phyloP scores from a whole-genome alignment of 2,797 vertebrate genomes.

The Dermochelys coriacea region DNA sequence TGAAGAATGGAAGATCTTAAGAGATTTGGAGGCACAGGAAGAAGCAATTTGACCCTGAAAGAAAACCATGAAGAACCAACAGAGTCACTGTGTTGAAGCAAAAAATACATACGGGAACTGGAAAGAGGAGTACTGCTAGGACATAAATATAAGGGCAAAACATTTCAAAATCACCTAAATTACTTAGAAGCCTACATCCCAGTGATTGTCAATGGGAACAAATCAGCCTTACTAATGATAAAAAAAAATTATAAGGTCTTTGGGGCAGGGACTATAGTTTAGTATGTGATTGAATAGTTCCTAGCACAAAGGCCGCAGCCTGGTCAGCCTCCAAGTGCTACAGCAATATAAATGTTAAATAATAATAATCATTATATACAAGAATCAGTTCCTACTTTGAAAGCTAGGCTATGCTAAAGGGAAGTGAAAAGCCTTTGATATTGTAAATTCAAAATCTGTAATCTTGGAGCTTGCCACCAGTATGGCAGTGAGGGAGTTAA shows the following conservation, averaged over 20 bases:
- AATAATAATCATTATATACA: not conserved
- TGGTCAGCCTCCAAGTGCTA: not conserved
- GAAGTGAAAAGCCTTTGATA: not conserved
- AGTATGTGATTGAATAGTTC: not conserved
- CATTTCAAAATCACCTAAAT: not conserved
- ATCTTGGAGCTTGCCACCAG: not conserved
- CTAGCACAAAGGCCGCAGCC: not conserved
- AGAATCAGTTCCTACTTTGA: not conserved
- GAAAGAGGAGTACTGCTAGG: not conserved
- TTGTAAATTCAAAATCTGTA: not conserved
- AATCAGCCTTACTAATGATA: not conserved
- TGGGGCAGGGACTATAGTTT: not conserved
- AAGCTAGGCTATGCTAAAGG: not conserved
- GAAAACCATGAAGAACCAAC: not conserved
- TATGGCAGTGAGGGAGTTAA: not conserved
- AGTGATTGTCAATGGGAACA: not conserved
- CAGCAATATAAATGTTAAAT: not conserved
- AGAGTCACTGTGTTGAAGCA: not conserved
- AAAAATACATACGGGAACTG: not conserved
- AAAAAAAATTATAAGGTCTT: not conserved
- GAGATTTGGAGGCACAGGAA: not conserved
- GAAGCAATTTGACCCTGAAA: not conserved
- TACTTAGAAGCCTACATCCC: not conserved
- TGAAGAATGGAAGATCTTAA: conserved; percentile 2
- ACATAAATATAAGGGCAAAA: not conserved